Evolutionary conservation across 1,140 invertebrate genomes (phyloP).

Genomic region (Archegozetes longisetosus): DNA sequence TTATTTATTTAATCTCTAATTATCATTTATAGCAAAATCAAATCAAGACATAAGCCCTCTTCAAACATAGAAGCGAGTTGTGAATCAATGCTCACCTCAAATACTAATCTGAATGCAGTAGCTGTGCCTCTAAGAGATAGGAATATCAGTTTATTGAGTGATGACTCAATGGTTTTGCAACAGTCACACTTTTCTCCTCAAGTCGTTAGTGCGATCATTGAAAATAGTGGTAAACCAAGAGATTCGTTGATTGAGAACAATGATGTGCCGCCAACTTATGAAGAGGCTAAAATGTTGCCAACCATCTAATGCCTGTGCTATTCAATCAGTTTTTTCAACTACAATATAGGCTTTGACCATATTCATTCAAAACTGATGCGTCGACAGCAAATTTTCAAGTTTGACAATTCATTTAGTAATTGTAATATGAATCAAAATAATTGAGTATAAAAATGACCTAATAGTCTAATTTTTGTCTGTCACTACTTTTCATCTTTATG

Average conservation of each 20-base stretch:
- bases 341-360: no score
- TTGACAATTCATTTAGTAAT: no score
- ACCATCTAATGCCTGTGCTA: no score
- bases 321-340: no score
- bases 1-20: no score
- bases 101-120: not conserved
- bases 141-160: not conserved
- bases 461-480: no score
- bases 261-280: not conserved
- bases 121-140: not conserved
- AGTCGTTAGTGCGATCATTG: not conserved
- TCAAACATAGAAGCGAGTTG: not conserved
- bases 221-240: not conserved
- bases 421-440: no score
- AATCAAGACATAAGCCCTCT: not conserved
- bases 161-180: not conserved
- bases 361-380: no score
- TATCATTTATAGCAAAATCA: no score
- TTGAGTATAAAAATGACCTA: no score
- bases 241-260: not conserved
- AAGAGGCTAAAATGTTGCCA: not conserved
- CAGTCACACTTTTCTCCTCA: not conserved
- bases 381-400: no score
- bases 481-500: no score
- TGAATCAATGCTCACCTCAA: not conserved